Evolutionary conservation across 2,888 invertebrate genomes (phyloP).

Genomic region (Mystacides longicornis): DNA sequence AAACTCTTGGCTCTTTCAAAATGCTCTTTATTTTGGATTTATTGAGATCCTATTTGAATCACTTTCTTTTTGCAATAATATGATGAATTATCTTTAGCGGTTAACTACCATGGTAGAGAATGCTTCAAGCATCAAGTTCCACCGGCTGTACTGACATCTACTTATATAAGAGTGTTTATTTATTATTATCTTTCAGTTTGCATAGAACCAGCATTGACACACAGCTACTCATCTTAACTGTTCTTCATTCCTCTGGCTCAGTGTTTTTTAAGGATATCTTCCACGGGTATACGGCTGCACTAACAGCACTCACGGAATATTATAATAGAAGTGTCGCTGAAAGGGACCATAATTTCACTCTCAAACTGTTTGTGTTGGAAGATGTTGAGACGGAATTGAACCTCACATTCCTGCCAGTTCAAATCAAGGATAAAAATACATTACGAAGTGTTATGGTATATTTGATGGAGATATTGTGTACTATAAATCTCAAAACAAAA

Average conservation of each 20-base stretch:
- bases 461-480: constrained; percentile 16
- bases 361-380: constrained; percentile 44
- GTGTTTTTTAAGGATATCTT: constrained; percentile 44
- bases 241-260: constrained; percentile 45
- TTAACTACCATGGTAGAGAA: too few relatives aligned
- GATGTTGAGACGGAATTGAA: constrained; percentile 38
- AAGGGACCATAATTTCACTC: constrained; percentile 27
- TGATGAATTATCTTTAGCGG: too few relatives aligned
- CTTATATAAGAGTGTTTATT: too few relatives aligned
- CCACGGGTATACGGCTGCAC: constrained; percentile 41
- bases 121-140: too few relatives aligned
- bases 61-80: too few relatives aligned
- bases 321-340: constrained; percentile 30
- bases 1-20: too few relatives aligned
- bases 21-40: too few relatives aligned
- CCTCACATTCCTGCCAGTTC: constrained; percentile 40
- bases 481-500: constrained; percentile 8
- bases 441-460: constrained; percentile 35
- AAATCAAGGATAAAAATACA: constrained; percentile 31
- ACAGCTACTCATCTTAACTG: constrained; percentile 49
- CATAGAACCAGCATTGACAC: constrained; percentile 47
- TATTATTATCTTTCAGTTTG: constrained; percentile 40
- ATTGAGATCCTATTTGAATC: too few relatives aligned
- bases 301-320: constrained; percentile 40
- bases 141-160: too few relatives aligned